phyloP scores from a whole-genome alignment of 1,140 invertebrate species.

The Dreissena rostriformis region DNA sequence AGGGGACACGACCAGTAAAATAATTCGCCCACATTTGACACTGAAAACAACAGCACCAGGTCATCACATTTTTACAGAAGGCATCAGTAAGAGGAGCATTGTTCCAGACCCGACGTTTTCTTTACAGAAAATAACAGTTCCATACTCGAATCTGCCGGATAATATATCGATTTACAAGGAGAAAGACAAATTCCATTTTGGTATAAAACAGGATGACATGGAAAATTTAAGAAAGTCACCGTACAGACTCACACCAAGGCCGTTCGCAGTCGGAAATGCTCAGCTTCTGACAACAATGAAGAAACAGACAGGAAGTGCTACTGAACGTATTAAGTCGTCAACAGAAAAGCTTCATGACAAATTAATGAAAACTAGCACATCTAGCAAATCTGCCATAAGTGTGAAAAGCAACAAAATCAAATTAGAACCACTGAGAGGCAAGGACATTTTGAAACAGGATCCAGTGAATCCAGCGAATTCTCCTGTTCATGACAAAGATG shows the following conservation, averaged over 20 bases:
- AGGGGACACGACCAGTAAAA: conserved; percentile 8
- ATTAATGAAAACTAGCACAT: too few species aligned
- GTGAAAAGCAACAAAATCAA: conserved; percentile 32
- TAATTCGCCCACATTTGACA: conserved; percentile 27
- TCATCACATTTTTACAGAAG: conserved; percentile 46
- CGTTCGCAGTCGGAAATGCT: conserved; percentile 24
- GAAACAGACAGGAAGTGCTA: too few species aligned
- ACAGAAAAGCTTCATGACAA: too few species aligned
- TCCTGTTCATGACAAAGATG: too few species aligned
- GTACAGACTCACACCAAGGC: conserved; percentile 37
- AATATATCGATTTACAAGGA: conserved; percentile 47
- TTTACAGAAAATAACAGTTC: conserved; percentile 26
- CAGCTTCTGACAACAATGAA: conserved; percentile 2
- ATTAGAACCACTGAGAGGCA: conserved; percentile 10
- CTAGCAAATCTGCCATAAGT: background rate
- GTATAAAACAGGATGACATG: conserved; percentile 21
- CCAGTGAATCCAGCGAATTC: too few species aligned
- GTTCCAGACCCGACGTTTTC: conserved; percentile 29
- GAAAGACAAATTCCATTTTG: conserved; percentile 48
- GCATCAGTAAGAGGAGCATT: conserved; percentile 32
- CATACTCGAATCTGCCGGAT: conserved; percentile 45
- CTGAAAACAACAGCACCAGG: conserved; percentile 37
- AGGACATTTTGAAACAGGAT: too few species aligned
- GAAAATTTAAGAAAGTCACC: conserved; percentile 13
- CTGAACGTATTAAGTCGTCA: too few species aligned